phyloP scores from a whole-genome alignment of 2,797 vertebrate genomes.

The Kryptolebias ocellatus region DNA sequence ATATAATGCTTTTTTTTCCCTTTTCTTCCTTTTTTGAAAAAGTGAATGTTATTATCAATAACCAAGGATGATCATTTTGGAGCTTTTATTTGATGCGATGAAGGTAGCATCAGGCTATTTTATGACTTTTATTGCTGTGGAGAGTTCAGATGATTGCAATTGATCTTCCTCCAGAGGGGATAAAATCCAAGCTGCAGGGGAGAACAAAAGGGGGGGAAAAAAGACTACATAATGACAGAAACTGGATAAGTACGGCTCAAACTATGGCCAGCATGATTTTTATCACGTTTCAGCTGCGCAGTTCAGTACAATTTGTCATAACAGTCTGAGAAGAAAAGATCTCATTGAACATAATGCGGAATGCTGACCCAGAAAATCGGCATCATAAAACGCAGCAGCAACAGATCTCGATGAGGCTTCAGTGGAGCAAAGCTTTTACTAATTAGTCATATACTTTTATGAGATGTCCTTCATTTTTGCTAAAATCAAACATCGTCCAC shows the following conservation, averaged over 20 bases:
- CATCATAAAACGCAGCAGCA: conserved; percentile 26
- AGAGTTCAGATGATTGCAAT: conserved; percentile 60
- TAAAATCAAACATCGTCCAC: conserved; percentile 38
- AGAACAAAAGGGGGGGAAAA: background rate
- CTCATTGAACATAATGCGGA: conserved; percentile 20
- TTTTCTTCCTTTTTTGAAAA: conserved; percentile 7
- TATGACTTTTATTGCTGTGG: conserved; percentile 47
- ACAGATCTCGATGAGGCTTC: conserved; percentile 15
- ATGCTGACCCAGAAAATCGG: conserved; percentile 48
- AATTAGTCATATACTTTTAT: conserved; percentile 46
- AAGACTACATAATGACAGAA: conserved; percentile 31
- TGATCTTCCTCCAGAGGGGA: conserved; percentile 55
- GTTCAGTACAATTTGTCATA: conserved; percentile 20
- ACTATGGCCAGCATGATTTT: conserved; percentile 32
- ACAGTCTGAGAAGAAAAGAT: conserved; percentile 15
- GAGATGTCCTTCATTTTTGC: conserved; percentile 16
- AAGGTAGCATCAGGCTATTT: conserved; percentile 42
- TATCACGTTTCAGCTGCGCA: conserved; percentile 27
- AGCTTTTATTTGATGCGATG: conserved; percentile 44
- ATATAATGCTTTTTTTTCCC: conserved; percentile 1
- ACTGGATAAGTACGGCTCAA: conserved; percentile 20
- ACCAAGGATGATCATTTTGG: conserved; percentile 32
- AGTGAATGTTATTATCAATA: conserved; percentile 42
- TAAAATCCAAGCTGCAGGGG: conserved; percentile 37
- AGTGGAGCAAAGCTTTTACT: conserved; percentile 33